phyloP scores from a whole-genome alignment of 2,797 vertebrate species.

The Iguana delicatissima region DNA sequence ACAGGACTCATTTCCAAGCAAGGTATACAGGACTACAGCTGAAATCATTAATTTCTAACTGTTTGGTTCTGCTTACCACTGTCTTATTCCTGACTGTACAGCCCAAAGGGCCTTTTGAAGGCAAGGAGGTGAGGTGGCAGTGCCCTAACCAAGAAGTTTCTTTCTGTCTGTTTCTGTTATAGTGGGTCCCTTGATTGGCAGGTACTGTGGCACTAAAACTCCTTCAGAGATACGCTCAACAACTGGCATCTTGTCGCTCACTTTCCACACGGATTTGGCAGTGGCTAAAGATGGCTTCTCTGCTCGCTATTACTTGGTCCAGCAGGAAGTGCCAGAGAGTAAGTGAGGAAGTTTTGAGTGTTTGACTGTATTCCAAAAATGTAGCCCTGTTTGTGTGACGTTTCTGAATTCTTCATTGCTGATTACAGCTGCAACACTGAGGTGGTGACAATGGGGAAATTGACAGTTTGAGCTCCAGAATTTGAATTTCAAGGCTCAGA shows the following conservation, averaged over 20 bases:
- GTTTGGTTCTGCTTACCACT: accelerated
- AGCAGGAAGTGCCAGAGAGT: constrained; percentile 92
- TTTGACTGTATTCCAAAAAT: neutral
- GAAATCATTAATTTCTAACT: constrained; percentile 17
- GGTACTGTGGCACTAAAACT: constrained; percentile 94
- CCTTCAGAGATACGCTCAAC: constrained; percentile 94
- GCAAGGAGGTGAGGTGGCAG: neutral
- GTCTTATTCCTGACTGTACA: neutral
- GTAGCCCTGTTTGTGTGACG: neutral
- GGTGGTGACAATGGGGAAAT: neutral
- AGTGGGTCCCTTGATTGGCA: constrained; percentile 97
- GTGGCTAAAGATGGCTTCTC: constrained; percentile 97
- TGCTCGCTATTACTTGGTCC: constrained; percentile 91
- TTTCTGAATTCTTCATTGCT: neutral
- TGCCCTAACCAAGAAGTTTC: neutral
- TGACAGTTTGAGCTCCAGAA: neutral
- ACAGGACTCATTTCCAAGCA: neutral
- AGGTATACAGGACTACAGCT: neutral
- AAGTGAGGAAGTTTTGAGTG: constrained; percentile 73
- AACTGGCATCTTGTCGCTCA: constrained; percentile 93
- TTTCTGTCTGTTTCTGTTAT: constrained; percentile 64
- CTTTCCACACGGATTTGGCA: constrained; percentile 98
- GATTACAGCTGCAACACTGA: neutral
- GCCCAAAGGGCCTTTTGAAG: neutral
- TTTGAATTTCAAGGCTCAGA: neutral